Evolutionary conservation across 92 coral and sea anemone genomes (phyloP), one percentile per base, ranked within the genome.

Genomic region (Zoanthus gigantus): DNA sequence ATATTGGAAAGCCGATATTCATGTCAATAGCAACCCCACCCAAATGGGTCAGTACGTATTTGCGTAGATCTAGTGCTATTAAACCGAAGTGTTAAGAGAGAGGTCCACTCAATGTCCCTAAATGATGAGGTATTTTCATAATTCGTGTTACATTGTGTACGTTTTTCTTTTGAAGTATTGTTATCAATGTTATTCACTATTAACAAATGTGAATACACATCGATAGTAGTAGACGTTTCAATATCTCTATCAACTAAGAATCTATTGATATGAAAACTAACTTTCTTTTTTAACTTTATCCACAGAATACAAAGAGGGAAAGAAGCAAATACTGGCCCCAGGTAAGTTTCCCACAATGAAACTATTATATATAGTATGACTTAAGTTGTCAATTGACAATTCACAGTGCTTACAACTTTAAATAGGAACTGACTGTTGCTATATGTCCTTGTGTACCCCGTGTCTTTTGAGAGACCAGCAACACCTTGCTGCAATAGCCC

Each of bases 401-500:
- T 60, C 67, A 60, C 67, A 60, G 67, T 60, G 67, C 67, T 60
- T 60, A 60, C 67, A 60, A 60, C 18, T 60, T 60, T 60, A 60
- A 13, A n/a, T n/a, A 60, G 16, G 67, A 60, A 60, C 67, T 60
- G 67, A 60, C n/a, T 60, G 67, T 60, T 60, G n/a, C 74, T 69
- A 10, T 0, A 69, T 29, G 74, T 29, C 74, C 44, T 69, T 29
- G 74, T 69, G 17, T 69, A 9, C 74, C 34, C 74, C 30, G 74
- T 60, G 67, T 60, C 74, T 69, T 69, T 69, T 69, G 74, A 69
- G 15, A 69, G 45, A 69, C 18, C 18, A 60, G 67, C 67, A 60
- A 60, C 16, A 60, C 18, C 67, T 60, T 69, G 74, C 45, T 69
- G 74, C 45, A 69, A 31, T 69, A 23, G 13, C 72, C 72, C 72